phyloP scores from a whole-genome alignment of 2,888 invertebrate species.

The Melinaea marsaeus region DNA sequence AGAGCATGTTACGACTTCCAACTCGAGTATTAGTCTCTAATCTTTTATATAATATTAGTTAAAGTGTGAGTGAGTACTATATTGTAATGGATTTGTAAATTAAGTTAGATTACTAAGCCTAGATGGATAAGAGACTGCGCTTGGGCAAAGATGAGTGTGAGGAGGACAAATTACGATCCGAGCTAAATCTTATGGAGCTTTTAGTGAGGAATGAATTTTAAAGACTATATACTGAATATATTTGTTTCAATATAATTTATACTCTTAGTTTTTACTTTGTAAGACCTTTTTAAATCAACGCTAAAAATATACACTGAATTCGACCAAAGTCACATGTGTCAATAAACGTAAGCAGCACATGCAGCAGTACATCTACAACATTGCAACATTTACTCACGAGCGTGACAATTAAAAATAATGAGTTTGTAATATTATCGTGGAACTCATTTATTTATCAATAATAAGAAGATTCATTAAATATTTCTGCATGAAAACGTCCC shows the following conservation, averaged over 20 bases:
- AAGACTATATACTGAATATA: too few relatives aligned
- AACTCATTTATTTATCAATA: slow-evolving; percentile 23
- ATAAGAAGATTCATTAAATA: slow-evolving; percentile 27
- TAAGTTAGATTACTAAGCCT: neutral
- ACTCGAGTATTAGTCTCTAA: too few relatives aligned
- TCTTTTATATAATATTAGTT: neutral
- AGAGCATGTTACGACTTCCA: too few relatives aligned
- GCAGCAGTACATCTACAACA: slow-evolving; percentile 2
- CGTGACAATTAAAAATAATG: slow-evolving; percentile 15
- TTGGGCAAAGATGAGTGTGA: neutral
- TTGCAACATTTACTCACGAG: neutral
- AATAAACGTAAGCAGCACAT: neutral
- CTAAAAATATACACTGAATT: too few relatives aligned
- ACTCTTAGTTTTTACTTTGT: too few relatives aligned
- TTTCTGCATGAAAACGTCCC: slow-evolving; percentile 20
- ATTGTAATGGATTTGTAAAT: neutral
- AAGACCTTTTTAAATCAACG: too few relatives aligned
- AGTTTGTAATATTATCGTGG: slow-evolving; percentile 11
- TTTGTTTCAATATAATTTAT: too few relatives aligned
- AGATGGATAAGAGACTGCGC: neutral
- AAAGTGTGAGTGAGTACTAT: neutral
- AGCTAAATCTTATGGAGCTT: too few relatives aligned
- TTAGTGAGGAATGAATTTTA: too few relatives aligned
- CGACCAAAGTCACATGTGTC: too few relatives aligned
- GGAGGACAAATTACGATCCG: too few relatives aligned